Conservation (phyloP, 2,888 invertebrate genomes). For the Aleiodes leptofemur region DNA sequence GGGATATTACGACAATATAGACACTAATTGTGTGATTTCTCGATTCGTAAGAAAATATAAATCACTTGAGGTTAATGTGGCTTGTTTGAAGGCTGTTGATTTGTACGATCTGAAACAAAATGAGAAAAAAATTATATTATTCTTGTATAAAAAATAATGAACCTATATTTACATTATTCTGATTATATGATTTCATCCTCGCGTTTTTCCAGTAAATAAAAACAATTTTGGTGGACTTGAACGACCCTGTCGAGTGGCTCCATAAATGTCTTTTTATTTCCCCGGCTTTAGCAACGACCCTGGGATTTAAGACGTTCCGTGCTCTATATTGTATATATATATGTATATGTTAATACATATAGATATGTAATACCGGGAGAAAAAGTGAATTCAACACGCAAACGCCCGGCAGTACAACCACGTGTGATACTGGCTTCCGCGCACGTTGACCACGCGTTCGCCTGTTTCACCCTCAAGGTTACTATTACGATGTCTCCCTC, state of each 20-base stretch:
- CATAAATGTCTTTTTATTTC: slow-evolving; percentile 16
- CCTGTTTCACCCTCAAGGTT: slow-evolving; percentile 66
- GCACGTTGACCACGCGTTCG: slow-evolving; percentile 60
- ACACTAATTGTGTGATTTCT: slow-evolving; percentile 71
- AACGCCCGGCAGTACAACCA: slow-evolving; percentile 56
- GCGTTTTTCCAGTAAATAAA: not conserved
- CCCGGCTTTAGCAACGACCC: slow-evolving; percentile 13
- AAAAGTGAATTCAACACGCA: slow-evolving; percentile 55
- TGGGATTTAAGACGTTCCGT: slow-evolving; percentile 24
- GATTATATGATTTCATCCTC: not conserved
- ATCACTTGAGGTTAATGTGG: slow-evolving; percentile 76
- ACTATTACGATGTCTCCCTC: slow-evolving; percentile 69
- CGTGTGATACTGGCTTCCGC: slow-evolving; percentile 68
- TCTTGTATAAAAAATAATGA: slow-evolving; percentile 7
- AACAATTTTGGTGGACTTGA: not conserved
- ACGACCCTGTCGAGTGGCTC: not conserved
- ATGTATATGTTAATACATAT: no score
- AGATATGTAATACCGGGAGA: slow-evolving; percentile 17
- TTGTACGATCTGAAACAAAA: slow-evolving; percentile 75
- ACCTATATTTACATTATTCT: not conserved
- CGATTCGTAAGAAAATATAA: slow-evolving; percentile 75
- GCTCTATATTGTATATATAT: slow-evolving; percentile 15
- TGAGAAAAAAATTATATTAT: slow-evolving; percentile 37
- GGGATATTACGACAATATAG: slow-evolving; percentile 71
- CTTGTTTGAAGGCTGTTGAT: slow-evolving; percentile 76